These are phyloP conservation scores for Himalopsyche tibetana DNA, from an alignment of 2,888 invertebrate genomes.

Conservation along the genomic window DNA sequence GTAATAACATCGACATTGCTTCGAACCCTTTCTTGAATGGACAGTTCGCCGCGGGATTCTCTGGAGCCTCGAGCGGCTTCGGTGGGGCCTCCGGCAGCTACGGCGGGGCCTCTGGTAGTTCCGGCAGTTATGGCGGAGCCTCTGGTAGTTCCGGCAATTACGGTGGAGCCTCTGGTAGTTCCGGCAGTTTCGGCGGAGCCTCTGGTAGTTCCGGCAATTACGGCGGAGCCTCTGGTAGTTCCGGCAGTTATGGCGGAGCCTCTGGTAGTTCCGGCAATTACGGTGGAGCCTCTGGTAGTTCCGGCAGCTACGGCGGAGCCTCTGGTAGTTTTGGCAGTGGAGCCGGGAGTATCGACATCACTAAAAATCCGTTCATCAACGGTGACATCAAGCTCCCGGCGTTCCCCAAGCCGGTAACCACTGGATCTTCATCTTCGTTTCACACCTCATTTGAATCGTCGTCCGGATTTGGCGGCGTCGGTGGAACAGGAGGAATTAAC, in stretches of 20 bases:
- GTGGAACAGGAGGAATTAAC: constrained; percentile 65
- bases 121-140: not conserved
- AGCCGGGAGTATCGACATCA: constrained; percentile 67
- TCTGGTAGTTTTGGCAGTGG: constrained; percentile 64
- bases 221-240: constrained; percentile 6
- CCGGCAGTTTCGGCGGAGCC: constrained; percentile 64
- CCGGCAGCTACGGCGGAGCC: constrained; percentile 64
- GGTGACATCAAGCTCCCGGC: constrained; percentile 68
- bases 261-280: constrained; percentile 62
- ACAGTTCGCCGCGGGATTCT: constrained; percentile 64
- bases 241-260: not conserved
- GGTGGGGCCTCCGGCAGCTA: too few relatives aligned
- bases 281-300: constrained; percentile 56
- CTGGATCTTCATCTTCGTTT: constrained; percentile 23
- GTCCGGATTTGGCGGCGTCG: constrained; percentile 45
- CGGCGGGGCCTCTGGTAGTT: constrained; percentile 1
- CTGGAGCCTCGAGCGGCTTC: constrained; percentile 48
- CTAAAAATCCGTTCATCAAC: constrained; percentile 71
- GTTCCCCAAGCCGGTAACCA: constrained; percentile 43
- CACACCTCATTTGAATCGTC: constrained; percentile 12
- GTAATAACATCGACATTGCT: constrained; percentile 67
- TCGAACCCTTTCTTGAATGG: constrained; percentile 70
- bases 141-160: constrained; percentile 62
- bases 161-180: constrained; percentile 56
- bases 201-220: not conserved